A percentile compares a stretch with the other conserved stretches of the same genome.
Evolutionary conservation across 2,888 invertebrate genomes (phyloP).

Genomic region (Anticlea derivata): DNA sequence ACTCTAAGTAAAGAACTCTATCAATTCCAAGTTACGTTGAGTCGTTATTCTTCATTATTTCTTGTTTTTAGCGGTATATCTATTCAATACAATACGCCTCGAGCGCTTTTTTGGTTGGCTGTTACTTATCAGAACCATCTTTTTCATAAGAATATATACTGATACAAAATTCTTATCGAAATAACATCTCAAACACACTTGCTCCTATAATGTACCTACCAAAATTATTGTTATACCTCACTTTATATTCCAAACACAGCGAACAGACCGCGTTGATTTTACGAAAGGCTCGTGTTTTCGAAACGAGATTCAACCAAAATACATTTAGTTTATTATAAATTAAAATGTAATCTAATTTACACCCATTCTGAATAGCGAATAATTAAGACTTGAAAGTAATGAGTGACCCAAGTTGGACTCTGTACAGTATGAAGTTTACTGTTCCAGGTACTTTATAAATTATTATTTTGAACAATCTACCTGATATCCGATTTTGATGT

Average conservation of each 20-base stretch:
- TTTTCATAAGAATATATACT: neutral
- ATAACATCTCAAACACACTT: constrained; percentile 23
- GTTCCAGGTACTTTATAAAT: neutral
- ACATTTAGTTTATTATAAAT: constrained; percentile 56
- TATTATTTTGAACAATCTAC: too few relatives aligned
- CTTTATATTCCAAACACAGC: constrained; percentile 31
- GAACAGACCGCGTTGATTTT: constrained; percentile 33
- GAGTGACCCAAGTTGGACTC: constrained; percentile 16
- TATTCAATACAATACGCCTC: too few relatives aligned
- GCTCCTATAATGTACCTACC: constrained; percentile 12
- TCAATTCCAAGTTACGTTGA: too few relatives aligned
- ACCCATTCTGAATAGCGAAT: constrained; percentile 40
- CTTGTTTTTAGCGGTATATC: too few relatives aligned
- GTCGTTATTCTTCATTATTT: too few relatives aligned
- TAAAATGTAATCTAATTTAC: constrained; percentile 53
- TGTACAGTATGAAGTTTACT: constrained; percentile 7
- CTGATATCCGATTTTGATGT: too few relatives aligned
- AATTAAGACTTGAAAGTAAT: constrained; percentile 41
- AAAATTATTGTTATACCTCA: constrained; percentile 36
- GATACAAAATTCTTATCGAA: constrained; percentile 15
- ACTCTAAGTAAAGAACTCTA: too few relatives aligned
- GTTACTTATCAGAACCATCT: neutral
- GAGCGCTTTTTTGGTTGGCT: too few relatives aligned
- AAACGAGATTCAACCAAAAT: constrained; percentile 51
- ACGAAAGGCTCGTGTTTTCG: constrained; percentile 43